These are phyloP conservation scores for Halcyon smyrnensis DNA, from an alignment of 2,797 vertebrate species.

Conservation along the genomic window DNA sequence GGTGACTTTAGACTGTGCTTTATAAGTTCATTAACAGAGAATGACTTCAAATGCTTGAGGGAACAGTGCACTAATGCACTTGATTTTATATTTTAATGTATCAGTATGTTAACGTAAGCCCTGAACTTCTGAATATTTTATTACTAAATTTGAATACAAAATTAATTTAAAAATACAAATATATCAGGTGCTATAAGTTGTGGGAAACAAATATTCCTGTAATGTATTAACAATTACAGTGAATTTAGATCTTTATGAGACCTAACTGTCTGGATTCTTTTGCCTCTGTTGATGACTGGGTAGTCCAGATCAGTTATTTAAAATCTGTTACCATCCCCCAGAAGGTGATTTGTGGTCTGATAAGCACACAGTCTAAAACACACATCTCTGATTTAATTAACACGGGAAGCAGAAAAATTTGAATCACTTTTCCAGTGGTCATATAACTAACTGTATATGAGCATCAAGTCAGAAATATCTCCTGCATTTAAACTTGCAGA, in stretches of 20 bases:
- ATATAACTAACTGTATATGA: background rate
- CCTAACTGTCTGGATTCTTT: background rate
- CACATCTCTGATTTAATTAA: background rate
- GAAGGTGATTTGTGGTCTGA: background rate
- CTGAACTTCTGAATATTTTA: background rate
- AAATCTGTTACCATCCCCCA: background rate
- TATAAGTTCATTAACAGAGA: background rate
- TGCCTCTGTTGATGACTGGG: background rate
- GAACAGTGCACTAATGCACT: background rate
- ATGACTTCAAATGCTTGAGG: background rate
- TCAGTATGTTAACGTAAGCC: background rate
- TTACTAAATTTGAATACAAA: background rate
- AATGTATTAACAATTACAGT: background rate
- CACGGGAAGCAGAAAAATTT: background rate
- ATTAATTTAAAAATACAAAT: background rate
- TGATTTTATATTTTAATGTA: background rate
- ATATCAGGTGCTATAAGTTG: background rate
- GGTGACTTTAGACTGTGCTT: background rate
- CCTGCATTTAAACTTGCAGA: background rate
- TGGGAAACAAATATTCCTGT: background rate
- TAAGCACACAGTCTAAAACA: background rate
- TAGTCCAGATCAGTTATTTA: background rate
- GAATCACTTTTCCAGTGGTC: background rate
- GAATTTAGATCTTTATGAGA: background rate
- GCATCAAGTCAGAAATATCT: background rate